Evolutionary conservation across 2,797 vertebrate genomes (phyloP), one percentile per base, ranked within the genome.

Genomic region (Rhinichthys osculus): DNA sequence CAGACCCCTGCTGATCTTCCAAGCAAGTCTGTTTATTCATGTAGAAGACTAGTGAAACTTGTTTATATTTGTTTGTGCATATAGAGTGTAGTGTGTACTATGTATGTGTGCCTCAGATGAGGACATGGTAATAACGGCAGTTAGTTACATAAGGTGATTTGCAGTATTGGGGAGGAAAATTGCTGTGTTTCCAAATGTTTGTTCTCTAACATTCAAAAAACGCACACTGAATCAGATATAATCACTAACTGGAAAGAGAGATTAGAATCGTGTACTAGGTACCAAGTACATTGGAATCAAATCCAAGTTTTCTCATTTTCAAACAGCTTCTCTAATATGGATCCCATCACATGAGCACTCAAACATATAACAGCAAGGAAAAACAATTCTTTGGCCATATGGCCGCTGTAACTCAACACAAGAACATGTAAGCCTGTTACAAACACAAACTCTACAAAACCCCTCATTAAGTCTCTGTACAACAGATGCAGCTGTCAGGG

Each of bases 101-200:
- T 27, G 27, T 40, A 23, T 69, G 23, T 82, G 40, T 50, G 72
- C 40, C 17, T 62, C 40, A 40, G 16, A 59, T 13, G 35, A 87
- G 42, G 19, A 42, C 44, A 72, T 64, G 44, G 23, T 35, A 81
- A 54, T 67, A 42, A 42, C 50, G 4, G 54, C 40, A 27, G 72
- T 85, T 82, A 27, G 72, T 85, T 82, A 88, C 69, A 78, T 84
- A 78, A 85, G 50, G n/a, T 83, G 88, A 89, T 87, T 89, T 88
- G 57, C 74, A 64, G 23, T 19, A 66, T 83, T 89, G 33, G 73
- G 42, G 35, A 77, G 78, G 16, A 44, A 78, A 67, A 38, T 78
- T 81, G 44, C 47, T 54, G 21, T 40, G 64, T 81, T 57, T 81
- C 44, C 64, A 47, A 27, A 16, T 27, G 66, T 54, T 54, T 57